Conservation (phyloP, 2,113 vertebrate species). For the Xyliphius kryptos region DNA sequence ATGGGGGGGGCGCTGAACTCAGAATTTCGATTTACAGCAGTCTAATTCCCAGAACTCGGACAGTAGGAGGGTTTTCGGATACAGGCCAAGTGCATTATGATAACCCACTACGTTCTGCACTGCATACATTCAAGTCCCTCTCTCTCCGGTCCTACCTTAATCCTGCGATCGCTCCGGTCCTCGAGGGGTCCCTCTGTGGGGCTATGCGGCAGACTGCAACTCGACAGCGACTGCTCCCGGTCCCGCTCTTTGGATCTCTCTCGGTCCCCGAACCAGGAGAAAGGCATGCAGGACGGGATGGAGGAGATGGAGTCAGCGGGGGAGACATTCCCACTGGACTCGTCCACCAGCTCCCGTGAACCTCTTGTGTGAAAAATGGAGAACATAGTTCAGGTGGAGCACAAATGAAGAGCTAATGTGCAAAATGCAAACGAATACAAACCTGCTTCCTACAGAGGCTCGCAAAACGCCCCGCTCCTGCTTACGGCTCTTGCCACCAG, state of each 20-base stretch:
- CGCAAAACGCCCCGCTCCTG: conserved; percentile 67
- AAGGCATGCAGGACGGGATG: conserved; percentile 80
- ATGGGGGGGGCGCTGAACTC: no score
- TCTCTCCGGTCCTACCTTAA: conserved; percentile 61
- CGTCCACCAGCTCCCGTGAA: conserved; percentile 70
- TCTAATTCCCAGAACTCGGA: no score
- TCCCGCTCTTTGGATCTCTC: conserved; percentile 58
- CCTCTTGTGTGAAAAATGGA: conserved; percentile 50
- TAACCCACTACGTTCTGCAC: background rate
- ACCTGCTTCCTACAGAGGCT: conserved; percentile 69
- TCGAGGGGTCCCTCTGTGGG: conserved; percentile 62
- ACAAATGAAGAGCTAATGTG: background rate
- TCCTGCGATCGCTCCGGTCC: conserved; percentile 54
- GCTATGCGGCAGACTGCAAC: conserved; percentile 68
- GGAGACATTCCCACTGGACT: conserved; percentile 62
- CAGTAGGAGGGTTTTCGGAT: no score
- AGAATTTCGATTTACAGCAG: no score
- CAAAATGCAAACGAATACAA: background rate
- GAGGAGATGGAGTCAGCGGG: conserved; percentile 73
- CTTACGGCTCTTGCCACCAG: conserved; percentile 74
- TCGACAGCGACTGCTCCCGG: conserved; percentile 62
- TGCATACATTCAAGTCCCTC: background rate
- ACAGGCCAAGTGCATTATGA: background rate
- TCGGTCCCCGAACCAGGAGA: conserved; percentile 81
- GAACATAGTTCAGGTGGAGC: background rate